Percentiles rank a stretch among this genome's conserved stretches.
These are phyloP conservation scores for Parazoanthus darwini DNA, from an alignment of 92 coral and sea anemone genomes.

Conservation along the genomic window DNA sequence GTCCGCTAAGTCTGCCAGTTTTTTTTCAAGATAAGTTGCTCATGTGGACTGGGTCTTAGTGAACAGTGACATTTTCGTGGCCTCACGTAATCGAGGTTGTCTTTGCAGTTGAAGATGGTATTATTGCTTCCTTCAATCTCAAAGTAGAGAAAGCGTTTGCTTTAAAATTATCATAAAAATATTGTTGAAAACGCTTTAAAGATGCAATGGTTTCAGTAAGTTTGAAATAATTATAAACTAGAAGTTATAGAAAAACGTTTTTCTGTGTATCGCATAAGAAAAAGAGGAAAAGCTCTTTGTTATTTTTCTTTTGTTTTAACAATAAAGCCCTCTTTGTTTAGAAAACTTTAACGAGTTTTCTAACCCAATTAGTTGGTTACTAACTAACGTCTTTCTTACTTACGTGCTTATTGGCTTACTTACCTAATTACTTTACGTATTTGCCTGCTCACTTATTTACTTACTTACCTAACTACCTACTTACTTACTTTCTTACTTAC, in stretches of 20 bases:
- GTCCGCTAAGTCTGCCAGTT: not conserved
- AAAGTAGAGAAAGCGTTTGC: not conserved
- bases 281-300: not conserved
- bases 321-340: conserved; percentile 7
- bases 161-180: not conserved
- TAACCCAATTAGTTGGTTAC: too few relatives aligned
- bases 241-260: conserved; percentile 5
- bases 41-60: not conserved
- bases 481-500: too few relatives aligned
- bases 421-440: too few relatives aligned
- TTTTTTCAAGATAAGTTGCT: not conserved
- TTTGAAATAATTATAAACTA: not conserved
- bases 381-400: too few relatives aligned
- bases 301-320: conserved; percentile 15
- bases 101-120: not conserved
- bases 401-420: too few relatives aligned
- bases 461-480: too few relatives aligned
- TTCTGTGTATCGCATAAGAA: not conserved
- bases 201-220: not conserved
- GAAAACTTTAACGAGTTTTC: not conserved
- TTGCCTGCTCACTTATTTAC: too few relatives aligned
- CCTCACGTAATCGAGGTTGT: not conserved
- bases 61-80: not conserved
- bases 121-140: conserved; percentile 3
- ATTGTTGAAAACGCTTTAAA: not conserved